Percentiles rank a stretch among this genome's conserved stretches.
phyloP scores from a whole-genome alignment of 2,113 vertebrate species.

The Rhinolophus ferrumequinum region DNA sequence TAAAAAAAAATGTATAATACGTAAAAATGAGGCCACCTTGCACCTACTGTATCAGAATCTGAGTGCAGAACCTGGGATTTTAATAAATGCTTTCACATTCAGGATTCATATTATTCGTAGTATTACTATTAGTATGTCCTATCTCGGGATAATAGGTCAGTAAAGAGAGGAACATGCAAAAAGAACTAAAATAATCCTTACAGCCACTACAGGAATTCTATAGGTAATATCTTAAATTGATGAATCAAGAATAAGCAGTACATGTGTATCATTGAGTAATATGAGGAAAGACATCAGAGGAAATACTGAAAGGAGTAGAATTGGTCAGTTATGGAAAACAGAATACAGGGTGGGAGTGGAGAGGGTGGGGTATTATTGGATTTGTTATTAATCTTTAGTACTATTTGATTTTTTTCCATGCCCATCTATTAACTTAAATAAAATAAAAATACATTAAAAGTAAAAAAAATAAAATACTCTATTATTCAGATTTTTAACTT shows the following conservation, averaged over 20 bases:
- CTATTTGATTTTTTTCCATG: background rate
- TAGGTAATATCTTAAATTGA: background rate
- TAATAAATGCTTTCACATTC: background rate
- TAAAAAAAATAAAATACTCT: background rate
- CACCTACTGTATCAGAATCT: background rate
- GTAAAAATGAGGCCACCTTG: background rate
- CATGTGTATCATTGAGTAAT: background rate
- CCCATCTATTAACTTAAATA: background rate
- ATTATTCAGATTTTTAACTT: background rate
- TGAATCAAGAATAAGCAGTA: background rate
- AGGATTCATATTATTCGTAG: background rate
- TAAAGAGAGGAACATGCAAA: background rate
- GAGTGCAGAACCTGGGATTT: background rate
- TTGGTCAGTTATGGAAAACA: background rate
- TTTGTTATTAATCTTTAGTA: background rate
- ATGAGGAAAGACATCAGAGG: background rate
- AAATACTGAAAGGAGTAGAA: background rate
- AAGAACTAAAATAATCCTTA: background rate
- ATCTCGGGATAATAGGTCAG: background rate
- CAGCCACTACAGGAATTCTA: background rate
- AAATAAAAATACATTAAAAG: background rate
- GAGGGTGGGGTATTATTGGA: background rate
- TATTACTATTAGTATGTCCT: background rate
- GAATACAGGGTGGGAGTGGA: background rate
- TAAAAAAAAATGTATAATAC: background rate